phyloP scores from a whole-genome alignment of 2,797 vertebrate genomes.

The Odontamblyopus rebecca region DNA sequence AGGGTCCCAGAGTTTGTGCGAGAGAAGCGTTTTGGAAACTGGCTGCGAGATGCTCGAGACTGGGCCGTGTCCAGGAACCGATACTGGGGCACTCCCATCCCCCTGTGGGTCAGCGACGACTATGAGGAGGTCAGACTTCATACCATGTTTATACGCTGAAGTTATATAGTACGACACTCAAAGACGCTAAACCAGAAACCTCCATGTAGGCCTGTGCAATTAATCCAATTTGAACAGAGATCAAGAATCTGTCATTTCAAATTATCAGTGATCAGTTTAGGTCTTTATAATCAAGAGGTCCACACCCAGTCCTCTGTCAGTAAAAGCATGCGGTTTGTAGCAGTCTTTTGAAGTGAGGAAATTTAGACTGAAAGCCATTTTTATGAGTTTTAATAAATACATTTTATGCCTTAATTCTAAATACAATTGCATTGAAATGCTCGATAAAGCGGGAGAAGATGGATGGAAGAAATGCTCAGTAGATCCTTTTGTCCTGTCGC shows the following conservation, averaged over 20 bases:
- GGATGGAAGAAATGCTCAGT: too few species aligned
- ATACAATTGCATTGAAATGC: too few species aligned
- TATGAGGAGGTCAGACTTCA: slow-evolving; percentile 71
- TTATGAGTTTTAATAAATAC: too few species aligned
- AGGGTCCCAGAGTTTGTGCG: slow-evolving; percentile 97
- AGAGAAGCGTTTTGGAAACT: slow-evolving; percentile 97
- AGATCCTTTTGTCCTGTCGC: too few species aligned
- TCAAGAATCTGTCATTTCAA: not conserved
- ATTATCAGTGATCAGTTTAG: not conserved
- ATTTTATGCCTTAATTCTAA: too few species aligned
- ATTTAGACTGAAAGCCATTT: too few species aligned
- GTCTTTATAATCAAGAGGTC: not conserved
- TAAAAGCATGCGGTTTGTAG: not conserved
- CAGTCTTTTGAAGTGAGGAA: too few species aligned
- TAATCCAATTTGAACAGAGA: not conserved
- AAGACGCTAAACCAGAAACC: not conserved
- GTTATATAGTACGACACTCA: slow-evolving; percentile 14
- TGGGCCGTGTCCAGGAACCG: slow-evolving; percentile 97
- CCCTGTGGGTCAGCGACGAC: slow-evolving; percentile 94
- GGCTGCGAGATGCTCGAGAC: slow-evolving; percentile 92
- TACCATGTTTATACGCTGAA: slow-evolving; percentile 1
- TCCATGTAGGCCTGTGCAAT: not conserved
- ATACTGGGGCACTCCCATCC: slow-evolving; percentile 98
- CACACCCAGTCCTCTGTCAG: not conserved
- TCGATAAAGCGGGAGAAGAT: too few species aligned